Evolutionary conservation across 2,113 vertebrate species (phyloP).

Genomic region (Bos indicus): DNA sequence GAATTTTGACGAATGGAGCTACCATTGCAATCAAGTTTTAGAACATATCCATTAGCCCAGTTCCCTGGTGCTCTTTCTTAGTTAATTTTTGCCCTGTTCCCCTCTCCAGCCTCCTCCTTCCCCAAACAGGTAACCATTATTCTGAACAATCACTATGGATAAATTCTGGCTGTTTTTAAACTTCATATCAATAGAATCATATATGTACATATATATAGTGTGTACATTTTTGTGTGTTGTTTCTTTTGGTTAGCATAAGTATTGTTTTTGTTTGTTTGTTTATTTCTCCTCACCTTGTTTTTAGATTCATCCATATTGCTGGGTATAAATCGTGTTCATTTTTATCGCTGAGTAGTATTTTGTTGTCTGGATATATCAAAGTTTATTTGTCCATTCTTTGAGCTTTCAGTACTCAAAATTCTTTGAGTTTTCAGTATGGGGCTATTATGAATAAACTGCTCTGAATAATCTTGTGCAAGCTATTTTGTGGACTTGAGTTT

Average conservation of each 20-base stretch:
- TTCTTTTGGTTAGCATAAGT: background rate
- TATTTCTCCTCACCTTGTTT: background rate
- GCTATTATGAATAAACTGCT: background rate
- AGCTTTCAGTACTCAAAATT: background rate
- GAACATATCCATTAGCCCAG: background rate
- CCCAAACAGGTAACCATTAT: background rate
- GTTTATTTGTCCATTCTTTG: background rate
- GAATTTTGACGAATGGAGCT: background rate
- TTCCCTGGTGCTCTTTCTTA: background rate
- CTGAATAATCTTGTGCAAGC: background rate
- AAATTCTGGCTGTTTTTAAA: background rate
- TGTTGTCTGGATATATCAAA: background rate
- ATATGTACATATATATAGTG: background rate
- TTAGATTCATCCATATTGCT: background rate
- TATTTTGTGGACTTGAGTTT: background rate
- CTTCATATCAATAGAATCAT: background rate
- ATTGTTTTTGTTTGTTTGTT: background rate
- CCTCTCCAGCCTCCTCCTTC: rapidly evolving
- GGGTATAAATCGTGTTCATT: background rate
- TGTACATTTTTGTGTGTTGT: background rate
- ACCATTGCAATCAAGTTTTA: background rate
- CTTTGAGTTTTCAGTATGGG: background rate
- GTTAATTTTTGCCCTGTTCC: background rate
- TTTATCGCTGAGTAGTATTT: background rate
- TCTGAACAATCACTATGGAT: background rate